Evolutionary conservation across 1,140 invertebrate genomes (phyloP).

Genomic region (Bombus superbus): DNA sequence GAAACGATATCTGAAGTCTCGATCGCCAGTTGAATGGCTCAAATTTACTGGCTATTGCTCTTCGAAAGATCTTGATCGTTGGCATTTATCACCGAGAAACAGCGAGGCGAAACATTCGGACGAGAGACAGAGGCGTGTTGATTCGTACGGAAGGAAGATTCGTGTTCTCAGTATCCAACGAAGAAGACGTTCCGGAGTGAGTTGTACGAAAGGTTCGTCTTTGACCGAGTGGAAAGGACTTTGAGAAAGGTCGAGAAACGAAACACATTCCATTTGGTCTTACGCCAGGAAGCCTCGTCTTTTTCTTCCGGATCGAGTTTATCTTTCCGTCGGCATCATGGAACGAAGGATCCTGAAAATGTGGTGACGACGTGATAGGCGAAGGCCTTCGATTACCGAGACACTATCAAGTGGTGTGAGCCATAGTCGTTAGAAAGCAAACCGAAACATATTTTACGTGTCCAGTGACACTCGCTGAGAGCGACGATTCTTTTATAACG

Average conservation of each 20-base stretch:
- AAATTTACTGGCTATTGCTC: slow-evolving; percentile 74
- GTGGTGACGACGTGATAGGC: slow-evolving; percentile 77
- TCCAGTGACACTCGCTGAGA: slow-evolving; percentile 30
- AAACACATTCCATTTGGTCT: slow-evolving; percentile 53
- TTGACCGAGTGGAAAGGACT: not conserved
- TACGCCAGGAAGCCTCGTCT: slow-evolving; percentile 46
- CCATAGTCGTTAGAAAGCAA: slow-evolving; percentile 69
- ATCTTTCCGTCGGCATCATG: slow-evolving; percentile 68
- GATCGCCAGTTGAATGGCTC: slow-evolving; percentile 69
- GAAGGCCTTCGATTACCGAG: slow-evolving; percentile 73
- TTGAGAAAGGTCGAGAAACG: slow-evolving; percentile 15
- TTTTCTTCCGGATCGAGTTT: slow-evolving; percentile 16
- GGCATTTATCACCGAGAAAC: not conserved
- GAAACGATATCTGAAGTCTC: not conserved
- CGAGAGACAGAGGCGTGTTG: not conserved
- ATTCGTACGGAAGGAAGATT: not conserved
- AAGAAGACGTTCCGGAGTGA: not conserved
- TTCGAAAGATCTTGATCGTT: slow-evolving; percentile 68
- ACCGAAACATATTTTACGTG: slow-evolving; percentile 32
- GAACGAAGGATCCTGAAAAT: slow-evolving; percentile 79
- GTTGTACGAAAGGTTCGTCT: not conserved
- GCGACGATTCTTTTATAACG: not conserved
- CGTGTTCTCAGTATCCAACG: not conserved
- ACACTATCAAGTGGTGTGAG: slow-evolving; percentile 80
- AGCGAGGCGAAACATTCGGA: not conserved